Evolutionary conservation across 1,140 invertebrate genomes (phyloP).

Genomic region (Ceratina calcarata): DNA sequence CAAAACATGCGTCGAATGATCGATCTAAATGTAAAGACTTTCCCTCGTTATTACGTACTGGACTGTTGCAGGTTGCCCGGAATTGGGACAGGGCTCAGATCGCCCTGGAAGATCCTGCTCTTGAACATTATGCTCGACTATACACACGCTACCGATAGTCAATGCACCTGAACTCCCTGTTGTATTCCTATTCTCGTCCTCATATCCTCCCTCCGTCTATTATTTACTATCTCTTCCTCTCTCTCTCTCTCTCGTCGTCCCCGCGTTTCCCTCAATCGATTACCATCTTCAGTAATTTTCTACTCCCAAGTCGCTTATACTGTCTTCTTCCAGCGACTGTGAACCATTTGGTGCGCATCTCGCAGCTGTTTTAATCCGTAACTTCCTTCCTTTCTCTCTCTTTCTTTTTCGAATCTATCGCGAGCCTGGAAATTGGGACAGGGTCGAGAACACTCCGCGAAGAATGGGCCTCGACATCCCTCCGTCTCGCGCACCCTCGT

Average conservation of each 20-base stretch:
- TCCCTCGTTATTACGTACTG: conserved; percentile 65
- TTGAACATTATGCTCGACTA: conserved; percentile 71
- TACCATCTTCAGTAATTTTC: background rate
- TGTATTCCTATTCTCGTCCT: background rate
- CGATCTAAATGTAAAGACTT: conserved; percentile 39
- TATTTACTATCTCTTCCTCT: background rate
- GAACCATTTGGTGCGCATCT: background rate
- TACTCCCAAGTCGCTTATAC: background rate
- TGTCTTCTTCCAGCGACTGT: background rate
- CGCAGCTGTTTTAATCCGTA: conserved; percentile 9
- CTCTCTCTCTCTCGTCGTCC: background rate
- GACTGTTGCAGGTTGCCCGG: conserved; percentile 68
- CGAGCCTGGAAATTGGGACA: conserved; percentile 44
- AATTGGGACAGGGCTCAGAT: conserved; percentile 72
- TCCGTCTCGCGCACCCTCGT: background rate
- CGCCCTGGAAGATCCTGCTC: conserved; percentile 74
- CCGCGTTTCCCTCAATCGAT: background rate
- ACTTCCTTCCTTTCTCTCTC: background rate
- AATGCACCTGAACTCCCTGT: conserved; percentile 45
- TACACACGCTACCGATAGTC: conserved; percentile 54
- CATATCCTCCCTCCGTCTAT: background rate
- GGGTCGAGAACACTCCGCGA: conserved; percentile 45
- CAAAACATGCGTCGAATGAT: conserved; percentile 45
- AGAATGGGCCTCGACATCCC: conserved; percentile 21
- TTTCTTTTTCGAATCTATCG: background rate